Evolutionary conservation across 1,140 invertebrate species (phyloP), one percentile per base, ranked within the genome.

Genomic region (Drosophila simulans): DNA sequence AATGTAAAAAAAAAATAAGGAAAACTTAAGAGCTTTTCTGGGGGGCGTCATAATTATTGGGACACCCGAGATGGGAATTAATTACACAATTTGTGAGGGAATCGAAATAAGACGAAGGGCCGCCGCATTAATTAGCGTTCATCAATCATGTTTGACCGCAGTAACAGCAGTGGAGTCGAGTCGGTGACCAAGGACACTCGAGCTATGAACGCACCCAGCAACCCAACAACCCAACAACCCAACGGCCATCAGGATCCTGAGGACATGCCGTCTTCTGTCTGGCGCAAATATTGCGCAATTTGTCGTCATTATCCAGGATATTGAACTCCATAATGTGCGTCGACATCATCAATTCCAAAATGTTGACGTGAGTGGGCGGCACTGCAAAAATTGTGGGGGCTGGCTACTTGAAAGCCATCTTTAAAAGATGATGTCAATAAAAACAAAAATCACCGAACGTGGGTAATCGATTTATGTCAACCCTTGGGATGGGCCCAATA

Each of bases 271-370:
- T 40, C 15, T 27, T 22, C 20, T 27, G 65, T 79, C 70, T 82
- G 66, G 63, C 56, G 68, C 76, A 89, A 89, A 89, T 89, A 89
- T 90, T 80, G 81, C 85, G 85, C 86, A 89, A 89, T 89, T 89
- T 89, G 85, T 89, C 85, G 85, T 85, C 85, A 89, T 89, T 89
- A 89, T 89, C 65, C 85, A 81, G 85, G 74, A 89, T 89, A 89
- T 89, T 90, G 85, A 90, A 90, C 85, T 86, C 81, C 74, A 89
- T 85, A 86, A 81, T 90, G 81, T 76, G 69, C 74, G 77, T 42
- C 77, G 72, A 78, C 84, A 90, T 89, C 85, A 90, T 89, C 85
- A 89, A 90, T 89, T 89, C 43, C 74, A 63, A 85, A 75, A 90
- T 65, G 66, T 83, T 83, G 84, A 77, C 57, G 55, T 75, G 80